Conservation (phyloP, 2,113 vertebrate species). For the Gavia stellata region DNA sequence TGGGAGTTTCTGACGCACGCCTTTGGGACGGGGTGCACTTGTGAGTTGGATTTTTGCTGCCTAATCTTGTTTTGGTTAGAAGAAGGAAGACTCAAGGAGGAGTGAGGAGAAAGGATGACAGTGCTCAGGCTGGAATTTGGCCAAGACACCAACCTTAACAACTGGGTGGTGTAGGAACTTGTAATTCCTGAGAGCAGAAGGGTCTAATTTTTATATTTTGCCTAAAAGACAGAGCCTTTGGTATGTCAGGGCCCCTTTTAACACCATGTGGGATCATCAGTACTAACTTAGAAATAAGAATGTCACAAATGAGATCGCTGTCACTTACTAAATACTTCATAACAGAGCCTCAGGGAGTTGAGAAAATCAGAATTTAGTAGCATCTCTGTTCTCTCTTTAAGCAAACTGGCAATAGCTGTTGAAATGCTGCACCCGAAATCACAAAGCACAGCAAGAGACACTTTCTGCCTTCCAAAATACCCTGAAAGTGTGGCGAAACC, state of each 20-base stretch:
- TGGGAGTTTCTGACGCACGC: neutral
- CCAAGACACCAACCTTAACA: neutral
- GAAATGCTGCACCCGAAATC: neutral
- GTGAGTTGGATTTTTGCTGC: neutral
- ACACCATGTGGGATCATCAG: neutral
- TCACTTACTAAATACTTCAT: constrained; percentile 39
- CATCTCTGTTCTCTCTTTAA: neutral
- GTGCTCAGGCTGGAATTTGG: neutral
- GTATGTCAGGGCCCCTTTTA: neutral
- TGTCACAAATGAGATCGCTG: neutral
- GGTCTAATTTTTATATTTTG: neutral
- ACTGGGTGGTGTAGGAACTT: neutral
- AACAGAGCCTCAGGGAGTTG: constrained; percentile 13
- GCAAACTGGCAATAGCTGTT: neutral
- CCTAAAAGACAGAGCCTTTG: neutral
- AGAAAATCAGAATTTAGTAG: constrained; percentile 32
- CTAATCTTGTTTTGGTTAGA: neutral
- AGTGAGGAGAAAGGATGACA: neutral
- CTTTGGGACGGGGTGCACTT: neutral
- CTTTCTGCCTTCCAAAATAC: neutral
- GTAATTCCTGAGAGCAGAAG: neutral
- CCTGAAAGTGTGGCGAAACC: neutral
- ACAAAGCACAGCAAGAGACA: neutral
- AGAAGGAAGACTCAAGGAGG: neutral
- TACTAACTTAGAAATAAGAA: neutral